Base-by-base conservation (phyloP, 2,888 invertebrate species). In the Eupithecia inturbata region DNA sequence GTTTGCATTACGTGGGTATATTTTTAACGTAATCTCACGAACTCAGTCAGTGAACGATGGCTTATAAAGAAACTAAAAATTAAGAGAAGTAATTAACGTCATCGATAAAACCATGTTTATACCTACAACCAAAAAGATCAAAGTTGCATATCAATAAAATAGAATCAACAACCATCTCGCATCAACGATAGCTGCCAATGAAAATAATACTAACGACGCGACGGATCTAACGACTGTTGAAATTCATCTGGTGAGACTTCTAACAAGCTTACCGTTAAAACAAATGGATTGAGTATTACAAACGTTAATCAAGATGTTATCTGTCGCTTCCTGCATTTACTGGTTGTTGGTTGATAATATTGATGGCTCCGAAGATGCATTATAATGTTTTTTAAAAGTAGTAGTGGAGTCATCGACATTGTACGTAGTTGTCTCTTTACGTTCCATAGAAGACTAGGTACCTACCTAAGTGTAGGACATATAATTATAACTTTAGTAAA, bases 291-390 rank as follows among this genome's bases (percentile, higher is more conserved):
- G 77, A 78, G 77, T 86, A 84, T 83, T 81, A 84, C 81, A 84
- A 85, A 85, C 83, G 82, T 83, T 85, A 83, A 87, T 86, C 83
- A 82, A 86, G 86, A 87, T 88, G 79, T 81, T 85, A 88, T 88
- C 87, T 79, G 66, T 72, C 75, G 84, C 83, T 88, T 86, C 86
- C 82, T 85, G 84, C 82, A 78, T 80, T 82, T 77, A 78, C 71
- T 63, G 66, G 6, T 67, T 26, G 70, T 62, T 62, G 60, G 66
- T 57, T 53, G 57, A 68, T 68, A 76, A 71, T 71, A 73, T 71
- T 76, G 68, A 76, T 66, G 45, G 36, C 53, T 45, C 5, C 1
- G 68, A 49, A 63, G 39, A 67, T 28, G 28, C 31, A 45, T 67
- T 36, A 39, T 69, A 53, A 60, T 70, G 57, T 36, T 7, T 73